phyloP scores from a whole-genome alignment of 2,113 vertebrate genomes.

The Labeo rohita region DNA sequence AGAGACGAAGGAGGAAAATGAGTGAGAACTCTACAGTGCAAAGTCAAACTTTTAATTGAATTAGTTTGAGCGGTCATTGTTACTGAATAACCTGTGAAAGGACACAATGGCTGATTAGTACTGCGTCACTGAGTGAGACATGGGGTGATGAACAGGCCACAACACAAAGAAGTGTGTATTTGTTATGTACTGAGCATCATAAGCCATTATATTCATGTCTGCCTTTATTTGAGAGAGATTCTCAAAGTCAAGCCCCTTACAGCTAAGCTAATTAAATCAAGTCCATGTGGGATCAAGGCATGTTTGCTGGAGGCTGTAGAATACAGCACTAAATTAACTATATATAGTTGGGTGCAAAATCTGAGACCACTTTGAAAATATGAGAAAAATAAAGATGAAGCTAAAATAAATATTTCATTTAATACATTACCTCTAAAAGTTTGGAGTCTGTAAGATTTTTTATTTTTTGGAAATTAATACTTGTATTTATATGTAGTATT shows the following conservation, averaged over 20 bases:
- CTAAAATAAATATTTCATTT: too few relatives aligned
- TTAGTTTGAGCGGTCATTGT: conserved; percentile 4
- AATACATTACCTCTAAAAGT: too few relatives aligned
- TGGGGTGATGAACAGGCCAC: conserved; percentile 9
- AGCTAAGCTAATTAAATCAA: conserved; percentile 17
- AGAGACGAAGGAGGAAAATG: background rate
- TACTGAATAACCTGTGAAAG: background rate
- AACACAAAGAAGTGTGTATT: conserved; percentile 41
- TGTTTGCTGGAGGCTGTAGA: background rate
- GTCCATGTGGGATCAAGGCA: conserved; percentile 4
- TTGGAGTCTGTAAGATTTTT: too few relatives aligned
- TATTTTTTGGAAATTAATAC: too few relatives aligned
- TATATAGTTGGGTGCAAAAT: background rate
- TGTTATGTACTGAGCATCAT: conserved; percentile 50
- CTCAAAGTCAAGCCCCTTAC: conserved; percentile 17
- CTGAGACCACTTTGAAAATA: background rate
- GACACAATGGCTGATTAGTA: conserved; percentile 3
- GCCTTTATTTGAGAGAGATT: conserved; percentile 26
- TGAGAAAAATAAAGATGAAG: too few relatives aligned
- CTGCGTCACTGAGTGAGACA: background rate
- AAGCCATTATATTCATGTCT: conserved; percentile 36
- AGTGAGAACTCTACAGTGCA: background rate
- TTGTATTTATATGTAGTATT: too few relatives aligned
- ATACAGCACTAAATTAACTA: background rate
- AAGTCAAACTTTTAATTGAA: conserved; percentile 28